Evolutionary conservation across 2,113 vertebrate species (phyloP).

Genomic region (Poeciliopsis occidentalis): DNA sequence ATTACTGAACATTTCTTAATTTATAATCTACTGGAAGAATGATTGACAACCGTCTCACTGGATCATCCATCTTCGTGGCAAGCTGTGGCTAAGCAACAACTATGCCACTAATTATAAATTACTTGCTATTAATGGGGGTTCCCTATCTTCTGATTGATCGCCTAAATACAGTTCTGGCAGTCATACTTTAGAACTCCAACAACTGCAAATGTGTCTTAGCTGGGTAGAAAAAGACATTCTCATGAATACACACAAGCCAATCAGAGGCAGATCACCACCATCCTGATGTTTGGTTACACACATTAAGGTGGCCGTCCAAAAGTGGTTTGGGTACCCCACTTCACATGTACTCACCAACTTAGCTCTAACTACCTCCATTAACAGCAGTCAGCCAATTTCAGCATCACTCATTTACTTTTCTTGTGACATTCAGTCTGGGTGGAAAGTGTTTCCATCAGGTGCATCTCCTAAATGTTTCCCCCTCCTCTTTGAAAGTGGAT

Average conservation of each 20-base stretch:
- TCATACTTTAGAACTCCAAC: background rate
- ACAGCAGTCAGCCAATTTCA: too few species aligned
- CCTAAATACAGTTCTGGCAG: background rate
- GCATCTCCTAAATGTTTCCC: background rate
- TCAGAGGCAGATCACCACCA: too few species aligned
- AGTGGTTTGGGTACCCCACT: too few species aligned
- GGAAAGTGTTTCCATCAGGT: background rate
- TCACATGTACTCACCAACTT: too few species aligned
- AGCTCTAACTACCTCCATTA: too few species aligned
- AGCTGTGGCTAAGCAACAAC: background rate
- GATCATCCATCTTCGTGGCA: background rate
- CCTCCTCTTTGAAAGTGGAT: background rate
- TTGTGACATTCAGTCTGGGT: too few species aligned
- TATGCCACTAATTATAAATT: background rate
- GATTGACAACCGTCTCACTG: constrained; percentile 3
- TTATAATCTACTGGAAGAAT: background rate
- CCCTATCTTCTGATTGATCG: background rate
- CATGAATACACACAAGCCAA: too few species aligned
- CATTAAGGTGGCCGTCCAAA: too few species aligned
- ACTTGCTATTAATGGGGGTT: background rate
- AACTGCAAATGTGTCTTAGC: too few species aligned
- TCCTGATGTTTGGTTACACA: too few species aligned
- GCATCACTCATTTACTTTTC: too few species aligned
- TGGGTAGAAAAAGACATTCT: too few species aligned
- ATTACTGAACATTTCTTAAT: background rate